phyloP scores from a whole-genome alignment of 2,888 invertebrate genomes.

The Pelosia muscerda region DNA sequence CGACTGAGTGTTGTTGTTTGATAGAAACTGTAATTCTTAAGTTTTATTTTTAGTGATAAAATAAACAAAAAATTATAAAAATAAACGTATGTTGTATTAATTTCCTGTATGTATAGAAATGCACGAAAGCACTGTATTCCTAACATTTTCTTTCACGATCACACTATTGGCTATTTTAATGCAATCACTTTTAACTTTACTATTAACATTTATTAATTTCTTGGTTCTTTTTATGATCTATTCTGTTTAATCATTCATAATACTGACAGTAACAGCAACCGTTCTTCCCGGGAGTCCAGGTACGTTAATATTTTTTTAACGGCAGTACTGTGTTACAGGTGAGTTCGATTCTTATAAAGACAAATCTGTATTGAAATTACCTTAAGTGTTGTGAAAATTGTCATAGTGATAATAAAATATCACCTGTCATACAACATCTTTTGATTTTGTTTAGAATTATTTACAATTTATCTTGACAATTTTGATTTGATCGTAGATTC shows the following conservation, averaged over 20 bases:
- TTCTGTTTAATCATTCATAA: conserved; percentile 44
- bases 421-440: not conserved
- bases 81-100: conserved; percentile 63
- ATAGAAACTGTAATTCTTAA: conserved; percentile 86
- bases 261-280: conserved; percentile 55
- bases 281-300: conserved; percentile 54
- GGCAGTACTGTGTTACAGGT: conserved; percentile 24
- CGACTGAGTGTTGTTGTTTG: conserved; percentile 85
- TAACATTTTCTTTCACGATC: conserved; percentile 69
- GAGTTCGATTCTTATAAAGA: conserved; percentile 21
- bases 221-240: conserved; percentile 63
- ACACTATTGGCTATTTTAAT: conserved; percentile 68
- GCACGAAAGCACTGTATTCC: conserved; percentile 73
- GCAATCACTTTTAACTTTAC: conserved; percentile 69
- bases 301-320: conserved; percentile 51
- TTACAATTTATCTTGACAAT: too few relatives aligned
- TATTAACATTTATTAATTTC: conserved; percentile 61
- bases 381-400: not conserved
- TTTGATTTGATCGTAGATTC: too few relatives aligned
- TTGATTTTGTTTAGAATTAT: not conserved
- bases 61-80: conserved; percentile 83
- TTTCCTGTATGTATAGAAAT: conserved; percentile 70
- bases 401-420: not conserved
- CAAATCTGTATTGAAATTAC: not conserved
- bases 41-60: conserved; percentile 86